phyloP scores from a whole-genome alignment of 2,888 invertebrate species.

The Callosobruchus maculatus region DNA sequence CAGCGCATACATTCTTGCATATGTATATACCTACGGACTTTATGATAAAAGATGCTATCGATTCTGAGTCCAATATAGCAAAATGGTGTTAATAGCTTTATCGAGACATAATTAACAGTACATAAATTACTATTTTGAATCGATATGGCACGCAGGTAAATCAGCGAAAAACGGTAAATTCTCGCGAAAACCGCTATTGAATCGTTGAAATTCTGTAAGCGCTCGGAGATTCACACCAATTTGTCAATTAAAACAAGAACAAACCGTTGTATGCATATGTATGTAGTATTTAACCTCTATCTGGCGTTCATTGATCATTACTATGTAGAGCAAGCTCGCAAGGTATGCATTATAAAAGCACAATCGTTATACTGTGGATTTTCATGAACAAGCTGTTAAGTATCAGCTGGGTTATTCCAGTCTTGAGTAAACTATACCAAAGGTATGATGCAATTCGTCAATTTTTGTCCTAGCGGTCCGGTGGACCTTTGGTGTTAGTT shows the following conservation, averaged over 20 bases:
- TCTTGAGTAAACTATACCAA: too few relatives aligned
- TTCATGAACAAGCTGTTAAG: too few relatives aligned
- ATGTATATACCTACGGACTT: too few relatives aligned
- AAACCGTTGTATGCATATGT: neutral
- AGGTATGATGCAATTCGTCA: too few relatives aligned
- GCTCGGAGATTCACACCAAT: neutral
- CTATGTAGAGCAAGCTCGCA: neutral
- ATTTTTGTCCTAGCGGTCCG: too few relatives aligned
- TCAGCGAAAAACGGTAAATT: neutral
- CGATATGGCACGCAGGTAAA: neutral
- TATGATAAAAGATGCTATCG: neutral
- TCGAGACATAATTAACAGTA: neutral
- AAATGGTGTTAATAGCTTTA: neutral
- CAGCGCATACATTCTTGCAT: too few relatives aligned
- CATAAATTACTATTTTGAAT: neutral
- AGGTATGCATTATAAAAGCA: neutral
- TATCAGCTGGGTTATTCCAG: too few relatives aligned
- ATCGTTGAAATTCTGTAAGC: neutral
- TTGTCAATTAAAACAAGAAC: neutral
- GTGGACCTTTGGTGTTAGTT: too few relatives aligned
- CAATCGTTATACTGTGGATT: too few relatives aligned
- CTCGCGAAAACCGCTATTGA: neutral
- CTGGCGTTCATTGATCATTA: neutral
- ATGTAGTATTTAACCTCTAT: neutral
- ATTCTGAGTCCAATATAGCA: neutral